Conservation (phyloP, 2,797 vertebrate genomes). For the Mareca strepera region DNA sequence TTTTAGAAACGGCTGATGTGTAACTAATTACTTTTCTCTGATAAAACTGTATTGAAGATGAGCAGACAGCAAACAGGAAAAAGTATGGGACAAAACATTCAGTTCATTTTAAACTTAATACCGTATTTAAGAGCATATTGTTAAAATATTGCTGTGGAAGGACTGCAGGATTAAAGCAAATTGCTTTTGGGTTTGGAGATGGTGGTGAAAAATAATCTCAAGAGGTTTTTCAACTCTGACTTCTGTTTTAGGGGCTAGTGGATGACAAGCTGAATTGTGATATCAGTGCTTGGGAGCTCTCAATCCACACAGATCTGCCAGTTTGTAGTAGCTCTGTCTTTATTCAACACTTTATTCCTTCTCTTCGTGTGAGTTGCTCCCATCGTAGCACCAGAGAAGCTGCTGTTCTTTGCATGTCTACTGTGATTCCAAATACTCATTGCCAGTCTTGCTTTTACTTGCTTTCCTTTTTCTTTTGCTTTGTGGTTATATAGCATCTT, state of each 20-base stretch:
- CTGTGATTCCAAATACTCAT: background rate
- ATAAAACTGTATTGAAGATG: conserved; percentile 44
- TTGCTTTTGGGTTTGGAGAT: background rate
- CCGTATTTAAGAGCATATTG: background rate
- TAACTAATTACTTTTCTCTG: conserved; percentile 69
- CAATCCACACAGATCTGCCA: background rate
- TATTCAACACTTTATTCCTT: background rate
- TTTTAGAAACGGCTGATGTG: conserved; percentile 62
- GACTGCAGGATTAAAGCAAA: background rate
- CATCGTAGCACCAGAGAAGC: background rate
- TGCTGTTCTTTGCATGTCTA: background rate
- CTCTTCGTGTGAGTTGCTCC: background rate
- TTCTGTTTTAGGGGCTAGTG: background rate
- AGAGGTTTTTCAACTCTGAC: background rate
- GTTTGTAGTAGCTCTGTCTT: background rate
- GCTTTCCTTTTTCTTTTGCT: background rate
- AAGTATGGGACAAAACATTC: conserved; percentile 21
- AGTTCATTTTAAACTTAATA: background rate
- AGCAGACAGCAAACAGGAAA: conserved; percentile 52
- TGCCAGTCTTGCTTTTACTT: background rate
- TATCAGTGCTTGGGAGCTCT: background rate
- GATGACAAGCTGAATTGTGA: background rate
- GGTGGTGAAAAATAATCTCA: accelerated
- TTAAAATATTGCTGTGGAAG: background rate
- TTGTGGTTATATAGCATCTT: background rate